Base-by-base conservation (phyloP, 2,797 vertebrate genomes). In the Carapus acus region DNA sequence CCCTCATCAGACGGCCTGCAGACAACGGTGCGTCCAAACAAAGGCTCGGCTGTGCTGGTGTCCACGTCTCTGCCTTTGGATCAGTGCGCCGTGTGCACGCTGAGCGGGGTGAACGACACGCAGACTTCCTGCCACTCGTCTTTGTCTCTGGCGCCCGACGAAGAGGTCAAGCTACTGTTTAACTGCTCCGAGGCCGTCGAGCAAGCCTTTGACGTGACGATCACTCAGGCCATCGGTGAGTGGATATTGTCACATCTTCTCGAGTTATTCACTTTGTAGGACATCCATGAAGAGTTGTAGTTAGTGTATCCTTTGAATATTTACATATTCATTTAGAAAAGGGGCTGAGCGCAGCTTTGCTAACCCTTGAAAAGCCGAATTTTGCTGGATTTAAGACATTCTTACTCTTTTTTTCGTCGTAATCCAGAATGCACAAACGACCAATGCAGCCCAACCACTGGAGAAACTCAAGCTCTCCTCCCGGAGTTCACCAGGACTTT, bases 401-500 rank as follows among this genome's bases (percentile, higher is more conserved):
- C 12, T 3, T 57, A 13, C 40, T 54, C 40, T 54, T 2, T 37
- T 36, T 42, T 43, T 9, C 1, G 54, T 17, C 38, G 6, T 8
- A 8, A 42, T 50, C 49, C 78, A 88, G 85, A 76, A 50, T 88
- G 86, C 63, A 83, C 76, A 5, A 55, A 61, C 8, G 70, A 73
- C 4, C 1, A 54, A 0, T 94, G 92, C 74, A 89, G 72, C 42
- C 88, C 89, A 1, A 55, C 77, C 20, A 83, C 83, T 8, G 74
- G 87, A 14, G 69, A 67, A 33, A 80, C 86, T 45, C 84, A 90
- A 49, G 54, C 83, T 9, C 22, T 73, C 18, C 68, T 94, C 19
- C 67, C 80, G 23, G 48, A 61, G 33, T 84, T 94, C 62, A 67
- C 83, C 60, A 87, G 85, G 54, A 89, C 79, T 27, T 93, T 89